Base-by-base conservation (phyloP, 2,888 invertebrate species). In the Drosophila yooni region DNA sequence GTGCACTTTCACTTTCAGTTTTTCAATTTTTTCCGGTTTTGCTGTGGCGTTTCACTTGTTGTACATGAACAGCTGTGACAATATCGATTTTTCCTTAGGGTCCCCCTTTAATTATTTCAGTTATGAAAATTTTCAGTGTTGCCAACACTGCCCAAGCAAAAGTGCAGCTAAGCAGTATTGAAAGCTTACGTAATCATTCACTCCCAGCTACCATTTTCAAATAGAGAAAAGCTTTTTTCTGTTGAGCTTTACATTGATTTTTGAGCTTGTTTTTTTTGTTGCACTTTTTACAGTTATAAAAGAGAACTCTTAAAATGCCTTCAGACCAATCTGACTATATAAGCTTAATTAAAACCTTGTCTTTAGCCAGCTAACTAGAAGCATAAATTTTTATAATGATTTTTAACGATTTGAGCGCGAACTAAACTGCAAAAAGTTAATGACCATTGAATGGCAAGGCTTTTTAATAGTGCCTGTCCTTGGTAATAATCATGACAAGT, bases 1-100 rank as follows among this genome's bases (percentile, higher is more conserved):
- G 58, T 34, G n/a, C 43, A 34, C 38, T 48, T 60, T 56, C 34
- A 27, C 57, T 43, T 69, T 58, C 27, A 7, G 29, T 33, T 70
- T 31, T 74, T 50, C 13, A 58, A 53, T 21, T 43, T 54, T 74
- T 70, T 76, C 73, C 82, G 79, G 79, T 63, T 71, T 38, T 34
- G 33, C 52, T 29, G 25, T 46, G 53, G 57, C 59, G 60, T 82
- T 86, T 74, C 84, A 85, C 84, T 85, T 85, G 84, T 85, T 85
- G 84, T 85, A 82, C 87, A 85, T 72, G 60, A 85, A 86, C 84
- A 85, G 84, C 84, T 85, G 84, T 86, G 74, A 61, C 68, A 38
- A 18, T 81, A 86, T 84, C 56, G 84, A 84, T 84, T 84, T 84
- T 86, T 84, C 83, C 80, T 75, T 58, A 13, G 13, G 29, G n/a